These are phyloP conservation scores for Caenorhabditis brenneri DNA, from an alignment of 1,140 invertebrate species.

Conservation along the genomic window DNA sequence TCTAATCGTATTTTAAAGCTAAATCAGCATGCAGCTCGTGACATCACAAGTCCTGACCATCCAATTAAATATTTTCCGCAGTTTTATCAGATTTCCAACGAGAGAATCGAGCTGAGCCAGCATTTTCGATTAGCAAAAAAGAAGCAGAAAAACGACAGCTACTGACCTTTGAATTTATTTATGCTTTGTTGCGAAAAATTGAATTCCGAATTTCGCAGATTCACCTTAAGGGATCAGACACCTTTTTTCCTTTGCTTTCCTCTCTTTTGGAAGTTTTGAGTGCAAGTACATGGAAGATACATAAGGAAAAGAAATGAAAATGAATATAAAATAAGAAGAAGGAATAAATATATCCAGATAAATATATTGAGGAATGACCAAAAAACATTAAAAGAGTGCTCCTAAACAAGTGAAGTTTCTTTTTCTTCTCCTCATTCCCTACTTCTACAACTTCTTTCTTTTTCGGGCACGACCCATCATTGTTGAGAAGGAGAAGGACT, in stretches of 20 bases:
- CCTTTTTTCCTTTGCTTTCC: neutral
- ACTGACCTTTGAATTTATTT: constrained; percentile 23
- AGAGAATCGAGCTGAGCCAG: neutral
- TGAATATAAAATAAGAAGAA: neutral
- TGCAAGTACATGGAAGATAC: neutral
- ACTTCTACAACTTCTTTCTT: neutral
- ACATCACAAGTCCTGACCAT: constrained; percentile 10
- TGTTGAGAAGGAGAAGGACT: neutral
- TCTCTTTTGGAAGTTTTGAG: neutral
- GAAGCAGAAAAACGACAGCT: neutral
- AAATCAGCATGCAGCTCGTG: neutral
- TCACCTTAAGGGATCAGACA: neutral
- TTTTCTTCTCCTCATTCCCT: neutral
- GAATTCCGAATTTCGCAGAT: neutral
- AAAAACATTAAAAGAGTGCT: constrained; percentile 23
- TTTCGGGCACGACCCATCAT: constrained; percentile 6
- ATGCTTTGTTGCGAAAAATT: neutral
- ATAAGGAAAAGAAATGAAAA: neutral
- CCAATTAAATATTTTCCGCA: constrained; percentile 6
- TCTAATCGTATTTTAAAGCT: constrained; percentile 6
- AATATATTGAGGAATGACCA: neutral
- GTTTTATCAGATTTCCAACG: constrained; percentile 22
- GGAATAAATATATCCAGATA: neutral
- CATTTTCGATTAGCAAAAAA: constrained; percentile 28
- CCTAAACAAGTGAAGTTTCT: constrained; percentile 6